Conservation (phyloP, 2,888 invertebrate species). For the Spodoptera picta region DNA sequence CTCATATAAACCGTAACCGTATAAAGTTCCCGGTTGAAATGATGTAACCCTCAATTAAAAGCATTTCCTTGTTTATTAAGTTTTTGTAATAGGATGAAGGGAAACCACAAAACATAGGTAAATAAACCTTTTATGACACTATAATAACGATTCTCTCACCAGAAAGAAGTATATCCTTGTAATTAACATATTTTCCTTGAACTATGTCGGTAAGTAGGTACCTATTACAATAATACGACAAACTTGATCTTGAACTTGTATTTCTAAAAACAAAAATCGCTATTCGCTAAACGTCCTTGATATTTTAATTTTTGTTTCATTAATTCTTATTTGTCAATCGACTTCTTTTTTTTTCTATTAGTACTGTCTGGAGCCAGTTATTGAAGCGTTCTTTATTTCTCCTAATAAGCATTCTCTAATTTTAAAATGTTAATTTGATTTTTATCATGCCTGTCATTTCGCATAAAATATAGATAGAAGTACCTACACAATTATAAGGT, state of each 20-base stretch:
- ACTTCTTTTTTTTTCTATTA: too few species aligned
- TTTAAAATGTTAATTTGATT: too few species aligned
- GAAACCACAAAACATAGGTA: constrained; percentile 31
- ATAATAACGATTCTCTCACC: constrained; percentile 9
- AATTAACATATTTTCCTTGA: constrained; percentile 36
- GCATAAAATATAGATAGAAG: too few species aligned
- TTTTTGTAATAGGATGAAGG: not conserved
- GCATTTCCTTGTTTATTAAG: constrained; percentile 5
- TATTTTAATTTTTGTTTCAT: too few species aligned
- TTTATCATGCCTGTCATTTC: too few species aligned
- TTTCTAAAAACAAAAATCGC: not conserved
- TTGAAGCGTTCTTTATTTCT: too few species aligned
- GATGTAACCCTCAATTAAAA: constrained; percentile 3
- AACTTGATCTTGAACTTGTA: constrained; percentile 5
- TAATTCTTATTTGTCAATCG: too few species aligned
- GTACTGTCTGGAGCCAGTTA: too few species aligned
- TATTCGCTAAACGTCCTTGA: too few species aligned
- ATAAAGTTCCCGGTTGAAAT: constrained; percentile 6
- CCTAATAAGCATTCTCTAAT: too few species aligned
- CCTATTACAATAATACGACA: not conserved
- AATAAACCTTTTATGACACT: constrained; percentile 20
- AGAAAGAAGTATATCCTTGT: constrained; percentile 12
- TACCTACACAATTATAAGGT: too few species aligned
- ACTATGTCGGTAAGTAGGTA: not conserved
- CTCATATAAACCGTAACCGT: constrained; percentile 14